Evolutionary conservation across 2,888 invertebrate genomes (phyloP).

Genomic region (Idaea straminata): DNA sequence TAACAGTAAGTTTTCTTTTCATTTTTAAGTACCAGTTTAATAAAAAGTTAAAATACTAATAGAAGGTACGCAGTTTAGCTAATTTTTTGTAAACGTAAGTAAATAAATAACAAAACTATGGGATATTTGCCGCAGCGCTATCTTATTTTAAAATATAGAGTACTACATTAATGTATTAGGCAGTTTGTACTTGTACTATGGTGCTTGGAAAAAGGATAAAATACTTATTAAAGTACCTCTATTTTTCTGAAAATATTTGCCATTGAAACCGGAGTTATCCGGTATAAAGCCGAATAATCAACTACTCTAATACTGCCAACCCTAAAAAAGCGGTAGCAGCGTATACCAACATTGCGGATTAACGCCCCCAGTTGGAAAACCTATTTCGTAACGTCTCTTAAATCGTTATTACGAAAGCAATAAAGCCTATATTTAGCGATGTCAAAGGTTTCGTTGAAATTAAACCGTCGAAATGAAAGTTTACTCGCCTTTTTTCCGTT

Average conservation of each 20-base stretch:
- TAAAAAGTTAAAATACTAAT: not conserved
- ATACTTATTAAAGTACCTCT: not conserved
- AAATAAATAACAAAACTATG: too few relatives aligned
- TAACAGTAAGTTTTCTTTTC: not conserved
- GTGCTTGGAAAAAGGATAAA: too few relatives aligned
- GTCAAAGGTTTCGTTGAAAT: constrained; percentile 64
- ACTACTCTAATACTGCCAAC: not conserved
- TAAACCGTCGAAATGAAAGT: constrained; percentile 68
- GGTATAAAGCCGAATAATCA: not conserved
- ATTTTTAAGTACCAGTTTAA: not conserved
- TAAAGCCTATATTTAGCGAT: constrained; percentile 66
- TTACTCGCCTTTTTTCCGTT: constrained; percentile 52
- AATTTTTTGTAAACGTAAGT: too few relatives aligned
- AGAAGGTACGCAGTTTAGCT: not conserved
- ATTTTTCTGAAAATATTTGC: not conserved
- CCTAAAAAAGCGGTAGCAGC: constrained; percentile 6
- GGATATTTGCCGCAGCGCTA: too few relatives aligned
- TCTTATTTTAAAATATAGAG: too few relatives aligned
- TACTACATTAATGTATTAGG: too few relatives aligned
- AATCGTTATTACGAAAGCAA: constrained; percentile 72
- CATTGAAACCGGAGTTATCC: not conserved
- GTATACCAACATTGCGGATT: constrained; percentile 32
- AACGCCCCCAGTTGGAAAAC: constrained; percentile 39
- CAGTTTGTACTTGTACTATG: too few relatives aligned
- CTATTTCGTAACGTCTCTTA: constrained; percentile 46